phyloP scores from a whole-genome alignment of 1,140 invertebrate genomes.

The Panagrolaimus sp. region DNA sequence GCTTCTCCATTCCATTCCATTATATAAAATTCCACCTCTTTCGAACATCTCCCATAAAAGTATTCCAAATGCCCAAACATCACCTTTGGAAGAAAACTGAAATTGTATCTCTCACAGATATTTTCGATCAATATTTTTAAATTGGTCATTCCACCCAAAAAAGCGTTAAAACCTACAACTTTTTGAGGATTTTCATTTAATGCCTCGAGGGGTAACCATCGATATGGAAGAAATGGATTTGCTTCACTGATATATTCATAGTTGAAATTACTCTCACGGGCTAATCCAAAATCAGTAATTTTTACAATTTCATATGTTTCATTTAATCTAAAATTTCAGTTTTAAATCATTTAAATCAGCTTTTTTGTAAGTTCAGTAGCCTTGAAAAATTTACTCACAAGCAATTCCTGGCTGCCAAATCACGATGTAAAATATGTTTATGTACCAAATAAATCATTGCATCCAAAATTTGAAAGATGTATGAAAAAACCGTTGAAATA shows the following conservation, averaged over 20 bases:
- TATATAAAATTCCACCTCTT: conserved; percentile 63
- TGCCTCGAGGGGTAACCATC: conserved; percentile 98
- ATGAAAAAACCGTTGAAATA: conserved; percentile 75
- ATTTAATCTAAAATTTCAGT: too few relatives aligned
- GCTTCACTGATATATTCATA: conserved; percentile 97
- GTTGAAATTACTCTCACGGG: conserved; percentile 81
- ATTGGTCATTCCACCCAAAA: too few relatives aligned
- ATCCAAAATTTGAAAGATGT: conserved; percentile 87
- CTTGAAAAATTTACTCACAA: conserved; percentile 23
- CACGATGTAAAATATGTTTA: conserved; percentile 84
- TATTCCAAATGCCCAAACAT: conserved; percentile 71
- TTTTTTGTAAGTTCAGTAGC: too few relatives aligned
- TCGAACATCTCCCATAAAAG: conserved; percentile 64
- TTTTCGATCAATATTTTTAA: too few relatives aligned
- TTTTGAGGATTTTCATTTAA: too few relatives aligned
- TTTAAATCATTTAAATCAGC: too few relatives aligned
- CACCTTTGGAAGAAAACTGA: too few relatives aligned
- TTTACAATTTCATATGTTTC: conserved; percentile 78
- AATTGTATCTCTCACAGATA: too few relatives aligned
- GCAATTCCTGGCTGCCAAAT: conserved; percentile 92
- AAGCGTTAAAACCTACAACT: too few relatives aligned
- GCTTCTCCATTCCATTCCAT: neutral
- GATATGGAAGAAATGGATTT: conserved; percentile 74
- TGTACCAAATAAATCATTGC: conserved; percentile 94
- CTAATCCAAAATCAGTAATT: conserved; percentile 96